Base-by-base conservation (phyloP, 2,113 vertebrate genomes). In the Diadophis punctatus region DNA sequence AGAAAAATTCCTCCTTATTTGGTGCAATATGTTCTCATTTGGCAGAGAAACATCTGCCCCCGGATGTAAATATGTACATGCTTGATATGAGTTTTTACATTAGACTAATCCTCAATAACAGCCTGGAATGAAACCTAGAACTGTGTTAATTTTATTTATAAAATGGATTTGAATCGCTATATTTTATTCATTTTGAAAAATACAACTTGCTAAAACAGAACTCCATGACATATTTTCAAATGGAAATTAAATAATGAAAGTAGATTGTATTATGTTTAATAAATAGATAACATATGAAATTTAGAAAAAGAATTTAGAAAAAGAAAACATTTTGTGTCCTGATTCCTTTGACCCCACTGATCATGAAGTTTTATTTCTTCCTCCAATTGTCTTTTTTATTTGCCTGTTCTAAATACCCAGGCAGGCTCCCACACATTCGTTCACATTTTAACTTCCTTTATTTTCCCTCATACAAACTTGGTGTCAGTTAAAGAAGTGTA, bases 201-300 rank as follows among this genome's bases (percentile, higher is more conserved):
- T 86, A 22, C 90, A 56, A 43, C 88, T 94, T 90, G 49, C 30
- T 43, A 94, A 86, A 86, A 39, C 18, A 87, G 51, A 92, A 60
- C 1, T 39, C 22, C 22, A 49, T 91, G 27, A 23, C 53, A 46
- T 23, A 39, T 39, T 48, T 43, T 48, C 9, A 58, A 60, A 46
- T 46, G 43, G 30, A 46, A 8, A 20, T 48, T 74, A 58, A 22
- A 60, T 52, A 18, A 43, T 51, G n/a, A 88, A 74, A 53, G 14
- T 14, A 60, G 25, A 60, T 60, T 60, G 56, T 60, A 34, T 87
- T 88, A 0, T 91, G 84, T 87, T 92, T 93, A 88, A 30, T 87
- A 87, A 89, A 1, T 43, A 3, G 88, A 63, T 84, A 55, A 90
- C 58, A 87, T 84, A 92, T 93, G 90, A 53, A n/a, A 30, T 88